phyloP scores from a whole-genome alignment of 2,797 vertebrate species.

The Agapornis canus region DNA sequence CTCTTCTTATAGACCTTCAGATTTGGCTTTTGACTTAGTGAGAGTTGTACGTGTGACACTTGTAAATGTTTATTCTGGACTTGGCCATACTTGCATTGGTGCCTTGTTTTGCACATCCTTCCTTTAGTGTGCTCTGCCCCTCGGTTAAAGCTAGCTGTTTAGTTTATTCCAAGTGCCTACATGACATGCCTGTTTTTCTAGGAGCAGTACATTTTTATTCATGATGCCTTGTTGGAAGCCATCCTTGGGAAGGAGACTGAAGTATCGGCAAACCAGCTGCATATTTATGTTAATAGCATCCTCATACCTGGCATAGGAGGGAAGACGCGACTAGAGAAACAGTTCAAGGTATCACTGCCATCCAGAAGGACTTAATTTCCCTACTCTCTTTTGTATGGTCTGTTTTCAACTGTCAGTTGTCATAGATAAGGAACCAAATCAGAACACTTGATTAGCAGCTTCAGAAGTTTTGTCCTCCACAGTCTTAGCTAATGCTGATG shows the following conservation, averaged over 20 bases:
- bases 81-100: neutral
- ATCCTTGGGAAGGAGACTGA: slow-evolving; percentile 95
- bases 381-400: neutral
- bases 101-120: neutral
- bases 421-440: neutral
- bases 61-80: neutral
- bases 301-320: slow-evolving; percentile 89
- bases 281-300: slow-evolving; percentile 94
- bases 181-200: slow-evolving; percentile 55
- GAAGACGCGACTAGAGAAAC: slow-evolving; percentile 92
- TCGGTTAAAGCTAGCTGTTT: neutral
- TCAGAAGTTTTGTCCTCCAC: neutral
- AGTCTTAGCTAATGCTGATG: neutral
- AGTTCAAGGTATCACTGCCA: slow-evolving; percentile 87
- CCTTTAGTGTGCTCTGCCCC: neutral
- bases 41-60: neutral
- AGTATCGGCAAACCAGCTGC: slow-evolving; percentile 91
- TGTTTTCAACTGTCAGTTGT: neutral
- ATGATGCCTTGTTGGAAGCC: slow-evolving; percentile 96
- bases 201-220: slow-evolving; percentile 99
- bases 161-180: neutral
- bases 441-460: neutral
- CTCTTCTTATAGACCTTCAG: neutral
- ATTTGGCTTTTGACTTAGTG: neutral
- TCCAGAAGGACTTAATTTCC: neutral